Conservation (phyloP, 1,140 invertebrate species). For the Phthorimaea operculella region DNA sequence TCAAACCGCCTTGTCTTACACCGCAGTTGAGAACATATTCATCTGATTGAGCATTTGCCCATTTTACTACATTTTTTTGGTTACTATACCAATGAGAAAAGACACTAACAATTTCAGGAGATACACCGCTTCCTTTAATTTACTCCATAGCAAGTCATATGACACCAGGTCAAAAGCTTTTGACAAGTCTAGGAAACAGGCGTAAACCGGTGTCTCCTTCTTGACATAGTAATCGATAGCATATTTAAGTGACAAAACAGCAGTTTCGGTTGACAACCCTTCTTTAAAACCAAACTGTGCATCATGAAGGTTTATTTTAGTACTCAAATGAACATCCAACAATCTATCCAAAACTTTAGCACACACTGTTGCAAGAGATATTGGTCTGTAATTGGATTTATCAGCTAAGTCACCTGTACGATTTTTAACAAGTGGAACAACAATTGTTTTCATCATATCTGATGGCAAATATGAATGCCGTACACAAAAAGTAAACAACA, state of each 20-base stretch:
- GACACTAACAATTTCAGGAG: background rate
- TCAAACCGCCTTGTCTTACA: background rate
- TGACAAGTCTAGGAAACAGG: background rate
- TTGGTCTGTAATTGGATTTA: conserved; percentile 11
- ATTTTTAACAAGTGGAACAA: conserved; percentile 10
- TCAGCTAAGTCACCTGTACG: conserved; percentile 8
- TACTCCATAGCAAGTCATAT: background rate
- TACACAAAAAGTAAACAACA: conserved; percentile 8
- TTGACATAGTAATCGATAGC: background rate
- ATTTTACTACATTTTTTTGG: background rate
- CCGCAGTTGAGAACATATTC: background rate
- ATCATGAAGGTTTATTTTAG: background rate
- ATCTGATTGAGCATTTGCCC: background rate
- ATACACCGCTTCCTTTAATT: background rate
- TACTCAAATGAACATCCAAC: background rate
- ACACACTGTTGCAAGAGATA: background rate
- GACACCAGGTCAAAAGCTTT: background rate
- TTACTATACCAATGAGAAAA: background rate
- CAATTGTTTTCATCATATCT: conserved; percentile 7
- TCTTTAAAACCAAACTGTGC: background rate
- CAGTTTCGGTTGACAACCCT: background rate
- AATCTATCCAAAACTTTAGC: background rate
- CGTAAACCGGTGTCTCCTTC: background rate
- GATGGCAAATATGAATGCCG: conserved; percentile 9
- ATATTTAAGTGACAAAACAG: background rate